phyloP scores from a whole-genome alignment of 2,113 vertebrate species.

The Tragelaphus buxtoni region DNA sequence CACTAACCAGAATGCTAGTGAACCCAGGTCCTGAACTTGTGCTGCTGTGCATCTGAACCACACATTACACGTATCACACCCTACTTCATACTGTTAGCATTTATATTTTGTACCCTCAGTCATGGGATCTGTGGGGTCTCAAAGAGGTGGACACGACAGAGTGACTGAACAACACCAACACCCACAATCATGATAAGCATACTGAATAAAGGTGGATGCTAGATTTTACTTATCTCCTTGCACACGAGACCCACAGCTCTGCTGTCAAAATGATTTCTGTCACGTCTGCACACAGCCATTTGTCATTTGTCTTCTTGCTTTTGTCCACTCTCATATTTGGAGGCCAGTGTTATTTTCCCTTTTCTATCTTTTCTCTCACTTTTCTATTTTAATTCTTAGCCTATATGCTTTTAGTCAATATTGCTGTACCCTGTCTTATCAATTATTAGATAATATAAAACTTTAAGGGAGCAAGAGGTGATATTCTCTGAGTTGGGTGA shows the following conservation, averaged over 20 bases:
- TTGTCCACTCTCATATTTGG: neutral
- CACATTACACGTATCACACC: neutral
- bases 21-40: neutral
- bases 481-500: neutral
- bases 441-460: neutral
- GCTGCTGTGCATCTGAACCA: neutral
- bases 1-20: neutral
- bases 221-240: neutral
- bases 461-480: neutral
- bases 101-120: neutral
- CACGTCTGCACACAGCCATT: neutral
- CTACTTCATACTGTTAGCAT: neutral
- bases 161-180: neutral
- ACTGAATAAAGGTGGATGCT: neutral
- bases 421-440: neutral
- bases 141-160: neutral
- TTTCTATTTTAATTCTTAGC: conserved; percentile 11
- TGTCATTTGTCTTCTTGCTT: neutral
- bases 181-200: neutral
- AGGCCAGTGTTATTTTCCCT: neutral
- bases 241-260: neutral
- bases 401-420: neutral
- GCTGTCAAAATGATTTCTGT: neutral
- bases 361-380: neutral
- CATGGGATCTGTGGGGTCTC: neutral